Conservation (phyloP, 2,113 vertebrate species). For the Leptobrachium leishanense region DNA sequence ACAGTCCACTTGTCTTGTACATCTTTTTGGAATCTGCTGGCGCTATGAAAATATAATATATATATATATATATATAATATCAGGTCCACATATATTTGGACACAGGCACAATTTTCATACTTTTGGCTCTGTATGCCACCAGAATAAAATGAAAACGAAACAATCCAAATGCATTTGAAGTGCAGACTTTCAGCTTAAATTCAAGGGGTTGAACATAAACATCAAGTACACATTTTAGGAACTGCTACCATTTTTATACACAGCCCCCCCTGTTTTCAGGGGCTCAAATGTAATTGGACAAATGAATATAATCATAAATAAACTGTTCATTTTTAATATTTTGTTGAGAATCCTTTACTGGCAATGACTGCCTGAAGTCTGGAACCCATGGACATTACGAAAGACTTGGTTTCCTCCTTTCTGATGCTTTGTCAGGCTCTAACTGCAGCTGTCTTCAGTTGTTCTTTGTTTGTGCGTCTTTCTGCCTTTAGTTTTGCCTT, state of each 20-base stretch:
- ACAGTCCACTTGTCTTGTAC: no score
- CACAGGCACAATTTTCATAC: no score
- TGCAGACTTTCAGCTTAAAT: neutral
- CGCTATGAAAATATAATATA: no score
- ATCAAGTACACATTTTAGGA: neutral
- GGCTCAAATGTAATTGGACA: slow-evolving; percentile 7
- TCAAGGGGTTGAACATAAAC: neutral
- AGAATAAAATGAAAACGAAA: neutral
- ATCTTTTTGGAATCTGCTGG: no score
- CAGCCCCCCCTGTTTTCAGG: neutral
- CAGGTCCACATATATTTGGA: no score
- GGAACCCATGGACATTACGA: neutral
- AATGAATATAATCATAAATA: slow-evolving; percentile 1
- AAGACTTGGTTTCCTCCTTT: slow-evolving; percentile 4
- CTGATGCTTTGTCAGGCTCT: neutral
- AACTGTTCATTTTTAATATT: slow-evolving; percentile 8
- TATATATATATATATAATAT: no score
- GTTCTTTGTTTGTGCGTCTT: slow-evolving; percentile 2
- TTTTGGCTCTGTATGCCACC: no score
- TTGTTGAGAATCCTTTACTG: slow-evolving; percentile 4
- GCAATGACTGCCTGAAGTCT: slow-evolving; percentile 5
- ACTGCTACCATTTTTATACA: neutral
- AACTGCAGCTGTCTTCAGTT: slow-evolving; percentile 7
- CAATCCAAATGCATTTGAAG: slow-evolving; percentile 1
- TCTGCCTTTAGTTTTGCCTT: slow-evolving; percentile 4